phyloP scores from a whole-genome alignment of 2,888 invertebrate species.

The Alviniconcha strummeri region DNA sequence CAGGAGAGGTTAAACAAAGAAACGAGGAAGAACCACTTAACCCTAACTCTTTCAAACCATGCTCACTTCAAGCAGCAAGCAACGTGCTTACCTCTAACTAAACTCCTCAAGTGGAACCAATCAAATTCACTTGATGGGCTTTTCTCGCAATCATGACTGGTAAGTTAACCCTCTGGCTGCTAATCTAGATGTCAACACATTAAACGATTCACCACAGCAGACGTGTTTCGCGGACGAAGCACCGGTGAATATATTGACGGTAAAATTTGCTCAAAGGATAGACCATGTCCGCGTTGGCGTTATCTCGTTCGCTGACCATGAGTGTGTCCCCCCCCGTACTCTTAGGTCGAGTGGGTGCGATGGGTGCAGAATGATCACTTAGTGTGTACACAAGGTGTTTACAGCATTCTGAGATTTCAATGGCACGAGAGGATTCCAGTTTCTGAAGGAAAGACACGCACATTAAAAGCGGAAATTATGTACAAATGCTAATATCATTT shows the following conservation, averaged over 20 bases:
- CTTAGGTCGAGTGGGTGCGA: neutral
- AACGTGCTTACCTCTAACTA: neutral
- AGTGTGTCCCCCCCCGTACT: no score
- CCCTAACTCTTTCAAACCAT: neutral
- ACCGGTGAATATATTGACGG: neutral
- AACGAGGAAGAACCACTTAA: neutral
- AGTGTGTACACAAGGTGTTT: no score
- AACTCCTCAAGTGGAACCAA: conserved; percentile 2
- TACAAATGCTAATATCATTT: no score
- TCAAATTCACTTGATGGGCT: neutral
- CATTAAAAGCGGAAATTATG: no score
- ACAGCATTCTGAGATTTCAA: no score
- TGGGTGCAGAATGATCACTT: neutral
- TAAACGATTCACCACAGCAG: neutral
- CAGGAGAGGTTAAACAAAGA: neutral
- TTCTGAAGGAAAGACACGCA: no score
- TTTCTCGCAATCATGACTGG: neutral
- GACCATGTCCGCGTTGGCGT: neutral
- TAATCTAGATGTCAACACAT: conserved; percentile 9
- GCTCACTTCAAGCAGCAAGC: neutral
- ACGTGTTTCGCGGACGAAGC: neutral
- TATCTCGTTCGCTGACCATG: neutral
- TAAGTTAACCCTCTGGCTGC: neutral
- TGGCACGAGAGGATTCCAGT: no score
- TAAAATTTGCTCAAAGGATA: conserved; percentile 13